Evolutionary conservation across 2,113 vertebrate species (phyloP).

Genomic region (Esox niger): DNA sequence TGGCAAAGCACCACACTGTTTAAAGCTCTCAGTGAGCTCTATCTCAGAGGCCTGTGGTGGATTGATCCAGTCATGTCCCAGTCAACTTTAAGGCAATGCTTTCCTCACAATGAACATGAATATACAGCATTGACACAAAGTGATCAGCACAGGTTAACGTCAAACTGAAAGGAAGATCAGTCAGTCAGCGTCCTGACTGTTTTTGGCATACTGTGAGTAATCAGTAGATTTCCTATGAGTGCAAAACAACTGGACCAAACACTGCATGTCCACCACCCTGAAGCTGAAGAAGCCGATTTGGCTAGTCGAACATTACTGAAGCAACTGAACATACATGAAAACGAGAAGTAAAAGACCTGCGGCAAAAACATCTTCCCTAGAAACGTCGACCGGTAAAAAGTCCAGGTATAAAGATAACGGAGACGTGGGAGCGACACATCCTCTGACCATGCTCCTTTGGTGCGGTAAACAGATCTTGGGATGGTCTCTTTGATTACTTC

Average conservation of each 20-base stretch:
- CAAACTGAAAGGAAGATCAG: conserved; percentile 61
- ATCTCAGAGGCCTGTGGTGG: conserved; percentile 47
- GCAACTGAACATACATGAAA: background rate
- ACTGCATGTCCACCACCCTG: conserved; percentile 53
- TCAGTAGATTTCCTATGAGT: conserved; percentile 74
- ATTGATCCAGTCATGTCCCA: conserved; percentile 72
- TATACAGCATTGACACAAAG: conserved; percentile 47
- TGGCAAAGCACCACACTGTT: conserved; percentile 53
- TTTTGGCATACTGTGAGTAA: conserved; percentile 52
- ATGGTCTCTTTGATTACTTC: conserved; percentile 13
- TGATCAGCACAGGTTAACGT: conserved; percentile 64
- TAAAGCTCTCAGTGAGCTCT: conserved; percentile 55
- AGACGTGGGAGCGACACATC: no score
- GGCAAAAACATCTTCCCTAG: conserved; percentile 7
- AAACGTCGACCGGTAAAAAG: conserved; percentile 1
- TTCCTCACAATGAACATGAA: conserved; percentile 36
- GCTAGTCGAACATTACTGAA: conserved; percentile 6
- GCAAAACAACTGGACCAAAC: conserved; percentile 53
- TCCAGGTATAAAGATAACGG: background rate
- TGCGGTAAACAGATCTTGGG: conserved; percentile 11
- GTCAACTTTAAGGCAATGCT: conserved; percentile 45
- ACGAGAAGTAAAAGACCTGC: background rate
- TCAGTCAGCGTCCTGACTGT: conserved; percentile 26
- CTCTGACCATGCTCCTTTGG: background rate
- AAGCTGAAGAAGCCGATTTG: conserved; percentile 45